Conservation (phyloP, 2,888 invertebrate genomes). For the Cosmopolites sordidus region DNA sequence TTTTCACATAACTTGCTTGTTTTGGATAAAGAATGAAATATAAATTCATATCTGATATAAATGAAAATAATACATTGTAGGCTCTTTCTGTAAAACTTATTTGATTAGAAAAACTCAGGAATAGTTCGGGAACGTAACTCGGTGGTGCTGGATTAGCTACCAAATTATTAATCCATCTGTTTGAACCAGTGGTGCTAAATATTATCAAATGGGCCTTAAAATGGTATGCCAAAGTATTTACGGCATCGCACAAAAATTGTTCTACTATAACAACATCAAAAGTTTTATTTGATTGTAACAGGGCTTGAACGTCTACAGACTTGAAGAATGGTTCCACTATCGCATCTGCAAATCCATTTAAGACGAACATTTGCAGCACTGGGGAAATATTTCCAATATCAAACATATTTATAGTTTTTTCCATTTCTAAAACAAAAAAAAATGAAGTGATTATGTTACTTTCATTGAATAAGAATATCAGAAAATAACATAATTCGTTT, state of each 20-base stretch:
- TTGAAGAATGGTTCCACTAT: conserved; percentile 11
- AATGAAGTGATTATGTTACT: too few species aligned
- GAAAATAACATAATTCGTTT: too few species aligned
- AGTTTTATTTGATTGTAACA: conserved; percentile 34
- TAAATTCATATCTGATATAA: conserved; percentile 11
- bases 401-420: conserved; percentile 7
- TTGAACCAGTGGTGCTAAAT: conserved; percentile 48
- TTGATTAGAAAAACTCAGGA: conserved; percentile 34
- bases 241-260: conserved; percentile 49
- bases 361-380: conserved; percentile 6
- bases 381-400: conserved; percentile 13
- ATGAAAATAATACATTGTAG: conserved; percentile 46
- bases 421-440: not conserved
- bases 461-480: too few species aligned
- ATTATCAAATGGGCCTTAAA: conserved; percentile 41
- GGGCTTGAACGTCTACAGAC: conserved; percentile 17
- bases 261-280: conserved; percentile 42
- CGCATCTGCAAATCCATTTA: not conserved
- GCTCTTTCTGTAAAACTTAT: conserved; percentile 54
- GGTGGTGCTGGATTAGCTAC: conserved; percentile 51
- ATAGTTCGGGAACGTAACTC: conserved; percentile 48
- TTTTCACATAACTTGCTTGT: conserved; percentile 34
- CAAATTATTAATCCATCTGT: conserved; percentile 48
- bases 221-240: conserved; percentile 41
- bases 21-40: conserved; percentile 30